phyloP scores from a whole-genome alignment of 2,888 invertebrate species.

The Neoascia interrupta region DNA sequence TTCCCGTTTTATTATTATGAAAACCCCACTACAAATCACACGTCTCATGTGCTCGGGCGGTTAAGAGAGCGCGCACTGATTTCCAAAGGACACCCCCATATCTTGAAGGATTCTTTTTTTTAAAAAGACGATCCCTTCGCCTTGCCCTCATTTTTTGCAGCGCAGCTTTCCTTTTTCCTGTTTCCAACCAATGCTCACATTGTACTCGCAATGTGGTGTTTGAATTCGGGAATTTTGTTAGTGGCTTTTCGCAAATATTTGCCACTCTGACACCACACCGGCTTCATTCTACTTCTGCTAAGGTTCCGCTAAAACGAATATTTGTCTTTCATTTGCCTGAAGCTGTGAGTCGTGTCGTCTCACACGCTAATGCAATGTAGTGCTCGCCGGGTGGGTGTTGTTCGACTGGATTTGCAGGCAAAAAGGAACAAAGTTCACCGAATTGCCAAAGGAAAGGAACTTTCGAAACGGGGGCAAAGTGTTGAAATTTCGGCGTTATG shows the following conservation, averaged over 20 bases:
- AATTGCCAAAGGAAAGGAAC: background rate
- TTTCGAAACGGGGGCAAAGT: conserved; percentile 19
- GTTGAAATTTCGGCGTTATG: conserved; percentile 18
- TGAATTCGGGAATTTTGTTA: conserved; percentile 54
- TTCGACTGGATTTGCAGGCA: conserved; percentile 40
- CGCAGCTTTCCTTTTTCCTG: conserved; percentile 14
- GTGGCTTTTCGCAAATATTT: conserved; percentile 63
- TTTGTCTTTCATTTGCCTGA: conserved; percentile 70
- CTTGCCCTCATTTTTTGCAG: conserved; percentile 9
- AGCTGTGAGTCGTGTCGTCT: conserved; percentile 53
- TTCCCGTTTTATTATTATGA: conserved; percentile 35
- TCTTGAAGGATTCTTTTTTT: background rate
- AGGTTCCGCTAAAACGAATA: conserved; percentile 43
- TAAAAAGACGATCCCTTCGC: no score
- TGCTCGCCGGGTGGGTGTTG: conserved; percentile 1
- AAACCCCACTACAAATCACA: conserved; percentile 43
- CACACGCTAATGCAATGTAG: conserved; percentile 60
- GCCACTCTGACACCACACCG: conserved; percentile 55
- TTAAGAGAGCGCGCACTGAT: conserved; percentile 32
- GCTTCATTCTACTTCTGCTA: conserved; percentile 21
- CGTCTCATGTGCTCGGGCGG: conserved; percentile 33
- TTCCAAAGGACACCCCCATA: conserved; percentile 30
- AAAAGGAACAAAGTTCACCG: conserved; percentile 12
- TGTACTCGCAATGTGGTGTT: conserved; percentile 26
- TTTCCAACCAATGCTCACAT: conserved; percentile 22